These are phyloP conservation scores for Terrapene triunguis DNA, from an alignment of 2,113 vertebrate genomes.

Conservation along the genomic window DNA sequence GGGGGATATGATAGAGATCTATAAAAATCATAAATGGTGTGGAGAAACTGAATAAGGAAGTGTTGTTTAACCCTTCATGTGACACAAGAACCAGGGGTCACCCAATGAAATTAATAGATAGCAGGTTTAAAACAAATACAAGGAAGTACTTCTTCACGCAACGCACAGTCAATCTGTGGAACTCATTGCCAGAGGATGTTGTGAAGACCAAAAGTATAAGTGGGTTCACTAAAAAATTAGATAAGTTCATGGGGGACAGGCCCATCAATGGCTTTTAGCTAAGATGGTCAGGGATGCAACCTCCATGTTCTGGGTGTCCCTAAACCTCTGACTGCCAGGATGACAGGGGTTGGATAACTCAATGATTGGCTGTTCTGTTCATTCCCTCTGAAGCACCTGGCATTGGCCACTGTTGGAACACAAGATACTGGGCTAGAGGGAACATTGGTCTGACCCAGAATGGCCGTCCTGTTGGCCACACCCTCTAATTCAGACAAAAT, in stretches of 20 bases:
- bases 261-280: not conserved
- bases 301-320: not conserved
- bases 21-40: too few relatives aligned
- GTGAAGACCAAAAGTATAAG: not conserved
- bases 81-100: not conserved
- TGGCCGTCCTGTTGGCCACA: not conserved
- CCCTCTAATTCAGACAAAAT: not conserved
- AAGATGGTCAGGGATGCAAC: not conserved
- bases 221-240: not conserved
- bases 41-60: too few relatives aligned
- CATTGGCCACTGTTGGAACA: not conserved
- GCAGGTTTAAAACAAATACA: not conserved
- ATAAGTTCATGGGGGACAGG: not conserved
- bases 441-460: too few relatives aligned
- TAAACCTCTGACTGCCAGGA: not conserved
- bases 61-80: too few relatives aligned
- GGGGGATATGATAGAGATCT: too few relatives aligned
- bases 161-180: not conserved
- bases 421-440: too few relatives aligned
- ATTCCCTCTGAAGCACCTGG: not conserved
- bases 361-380: not conserved
- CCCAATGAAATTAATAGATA: not conserved
- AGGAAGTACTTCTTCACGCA: not conserved
- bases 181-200: not conserved
- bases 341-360: not conserved